Percentiles rank a stretch among this genome's conserved stretches.
Evolutionary conservation across 2,113 vertebrate species (phyloP).

Genomic region (Trogon melanurus): DNA sequence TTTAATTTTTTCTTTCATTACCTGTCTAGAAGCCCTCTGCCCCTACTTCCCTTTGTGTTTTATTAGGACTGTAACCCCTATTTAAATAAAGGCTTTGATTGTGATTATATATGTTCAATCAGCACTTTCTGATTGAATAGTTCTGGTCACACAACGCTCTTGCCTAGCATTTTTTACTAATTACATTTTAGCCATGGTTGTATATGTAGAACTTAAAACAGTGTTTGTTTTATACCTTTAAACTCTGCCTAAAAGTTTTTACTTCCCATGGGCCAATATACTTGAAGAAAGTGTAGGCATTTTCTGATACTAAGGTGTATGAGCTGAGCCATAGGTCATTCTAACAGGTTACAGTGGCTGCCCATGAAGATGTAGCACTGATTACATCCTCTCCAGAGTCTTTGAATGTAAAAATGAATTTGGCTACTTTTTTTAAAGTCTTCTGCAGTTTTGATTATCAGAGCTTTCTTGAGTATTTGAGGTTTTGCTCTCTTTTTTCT

Average conservation of each 20-base stretch:
- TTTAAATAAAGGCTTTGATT: conserved; percentile 88
- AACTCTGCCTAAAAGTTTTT: conserved; percentile 48
- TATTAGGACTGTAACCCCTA: conserved; percentile 88
- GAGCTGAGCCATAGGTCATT: not conserved
- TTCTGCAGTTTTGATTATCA: not conserved
- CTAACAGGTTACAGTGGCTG: not conserved
- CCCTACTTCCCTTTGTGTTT: conserved; percentile 86
- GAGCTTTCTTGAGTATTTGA: not conserved
- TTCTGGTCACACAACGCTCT: conserved; percentile 74
- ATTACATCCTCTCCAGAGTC: not conserved
- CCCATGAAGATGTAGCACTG: not conserved
- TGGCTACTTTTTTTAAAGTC: not conserved
- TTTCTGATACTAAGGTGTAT: not conserved
- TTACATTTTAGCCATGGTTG: conserved; percentile 77
- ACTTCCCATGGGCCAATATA: not conserved
- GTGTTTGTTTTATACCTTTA: conserved; percentile 64
- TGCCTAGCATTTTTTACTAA: conserved; percentile 80
- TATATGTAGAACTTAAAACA: conserved; percentile 58
- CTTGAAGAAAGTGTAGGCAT: not conserved
- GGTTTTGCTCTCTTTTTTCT: not conserved
- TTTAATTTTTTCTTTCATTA: conserved; percentile 91
- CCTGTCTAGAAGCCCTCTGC: conserved; percentile 84
- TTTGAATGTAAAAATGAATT: not conserved
- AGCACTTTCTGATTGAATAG: conserved; percentile 85
- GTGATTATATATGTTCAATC: conserved; percentile 85